Conservation (phyloP, 2,113 vertebrate genomes). For the Pyrgilauda ruficollis region DNA sequence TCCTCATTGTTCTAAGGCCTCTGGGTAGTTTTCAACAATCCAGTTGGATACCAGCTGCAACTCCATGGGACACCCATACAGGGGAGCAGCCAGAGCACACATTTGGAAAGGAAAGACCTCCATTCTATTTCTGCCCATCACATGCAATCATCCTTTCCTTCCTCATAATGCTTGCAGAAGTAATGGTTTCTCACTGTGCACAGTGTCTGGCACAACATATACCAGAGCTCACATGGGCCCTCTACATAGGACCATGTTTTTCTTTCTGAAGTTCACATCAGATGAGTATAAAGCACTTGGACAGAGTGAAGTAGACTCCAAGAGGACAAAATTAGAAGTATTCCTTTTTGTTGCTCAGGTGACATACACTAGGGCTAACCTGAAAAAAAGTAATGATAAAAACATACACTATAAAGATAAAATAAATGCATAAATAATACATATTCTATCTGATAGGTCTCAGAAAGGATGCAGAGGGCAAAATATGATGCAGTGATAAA, state of each 20-base stretch:
- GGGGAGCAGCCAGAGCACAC: background rate
- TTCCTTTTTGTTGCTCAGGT: background rate
- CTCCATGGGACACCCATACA: accelerated
- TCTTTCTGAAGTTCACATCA: background rate
- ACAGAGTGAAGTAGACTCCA: background rate
- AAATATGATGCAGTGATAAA: background rate
- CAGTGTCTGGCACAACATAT: background rate
- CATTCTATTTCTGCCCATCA: background rate
- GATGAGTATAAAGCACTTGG: background rate
- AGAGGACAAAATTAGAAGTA: background rate
- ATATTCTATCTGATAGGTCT: background rate
- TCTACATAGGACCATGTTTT: background rate
- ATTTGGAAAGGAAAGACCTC: background rate
- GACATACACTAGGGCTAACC: background rate
- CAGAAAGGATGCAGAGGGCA: background rate
- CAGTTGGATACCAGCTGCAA: background rate
- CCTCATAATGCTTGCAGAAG: background rate
- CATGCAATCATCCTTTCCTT: background rate
- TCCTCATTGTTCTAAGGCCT: background rate
- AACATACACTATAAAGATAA: background rate
- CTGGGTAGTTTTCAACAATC: background rate
- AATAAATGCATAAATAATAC: background rate
- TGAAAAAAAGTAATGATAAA: background rate
- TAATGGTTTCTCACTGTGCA: background rate
- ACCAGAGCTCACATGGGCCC: accelerated